Evolutionary conservation across 2,888 invertebrate genomes (phyloP).

Genomic region (Leucophenga maculata): DNA sequence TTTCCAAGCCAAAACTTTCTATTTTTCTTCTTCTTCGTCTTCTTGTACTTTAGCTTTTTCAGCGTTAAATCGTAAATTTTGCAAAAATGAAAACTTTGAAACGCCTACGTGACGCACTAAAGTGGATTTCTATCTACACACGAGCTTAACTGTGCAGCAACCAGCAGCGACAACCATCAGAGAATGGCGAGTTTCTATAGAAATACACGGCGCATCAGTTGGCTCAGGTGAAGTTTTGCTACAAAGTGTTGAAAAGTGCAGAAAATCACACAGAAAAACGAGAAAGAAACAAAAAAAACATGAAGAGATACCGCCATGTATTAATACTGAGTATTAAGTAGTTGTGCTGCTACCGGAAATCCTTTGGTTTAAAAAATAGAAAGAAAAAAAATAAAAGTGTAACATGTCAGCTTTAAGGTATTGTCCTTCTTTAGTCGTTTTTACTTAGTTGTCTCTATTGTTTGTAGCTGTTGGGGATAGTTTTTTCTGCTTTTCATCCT

Average conservation of each 20-base stretch:
- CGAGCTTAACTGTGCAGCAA: too few relatives aligned
- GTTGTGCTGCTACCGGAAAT: too few relatives aligned
- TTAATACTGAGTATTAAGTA: too few relatives aligned
- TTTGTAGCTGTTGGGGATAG: too few relatives aligned
- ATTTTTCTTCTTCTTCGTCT: neutral
- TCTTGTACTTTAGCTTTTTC: constrained; percentile 27
- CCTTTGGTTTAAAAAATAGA: too few relatives aligned
- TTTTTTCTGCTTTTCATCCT: neutral
- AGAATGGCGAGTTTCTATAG: neutral
- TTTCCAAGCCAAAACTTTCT: constrained; percentile 50
- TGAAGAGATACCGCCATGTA: constrained; percentile 18
- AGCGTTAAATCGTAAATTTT: constrained; percentile 67
- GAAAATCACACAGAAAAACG: neutral
- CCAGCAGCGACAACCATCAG: neutral
- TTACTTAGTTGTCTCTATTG: too few relatives aligned
- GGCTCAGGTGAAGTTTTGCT: constrained; percentile 27
- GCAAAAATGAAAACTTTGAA: constrained; percentile 60
- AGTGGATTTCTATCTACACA: constrained; percentile 50
- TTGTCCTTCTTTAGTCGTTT: constrained; percentile 2
- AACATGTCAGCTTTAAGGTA: constrained; percentile 46
- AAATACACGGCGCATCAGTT: neutral
- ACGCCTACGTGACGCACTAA: constrained; percentile 68
- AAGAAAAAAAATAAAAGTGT: neutral
- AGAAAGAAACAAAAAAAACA: constrained; percentile 12
- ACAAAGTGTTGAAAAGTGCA: neutral